Base-by-base conservation (phyloP, 2,888 invertebrate species). In the Luperina testacea region DNA sequence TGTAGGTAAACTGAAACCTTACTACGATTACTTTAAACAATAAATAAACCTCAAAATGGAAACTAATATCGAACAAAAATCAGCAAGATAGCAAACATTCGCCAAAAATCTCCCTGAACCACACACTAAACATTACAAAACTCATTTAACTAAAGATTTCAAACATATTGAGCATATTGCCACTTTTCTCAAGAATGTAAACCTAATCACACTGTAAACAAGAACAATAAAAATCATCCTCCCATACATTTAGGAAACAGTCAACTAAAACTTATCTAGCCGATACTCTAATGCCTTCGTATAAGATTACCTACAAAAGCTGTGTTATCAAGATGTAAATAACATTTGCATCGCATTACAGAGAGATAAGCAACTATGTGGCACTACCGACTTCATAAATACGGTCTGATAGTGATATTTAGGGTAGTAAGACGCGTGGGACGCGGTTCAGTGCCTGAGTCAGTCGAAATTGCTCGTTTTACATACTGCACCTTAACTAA, bases 281-380 rank as follows among this genome's bases (percentile, higher is more conserved):
- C 27, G 68, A 84, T 80, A 76, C 64, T 53, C 51, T 72, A 77
- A 80, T 59, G 57, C 64, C 57, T 78, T 80, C 68, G 65, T 48
- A 72, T 38, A 70, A 69, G 65, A 78, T 86, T 70, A 84, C 68
- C 75, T 75, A 73, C 64, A 79, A 68, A 76, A 65, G 20, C 75
- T 42, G n/a, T 45, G 32, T 72, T 81, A 88, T 88, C 78, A 70
- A 80, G 76, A 77, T 73, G 61, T 73, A 78, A 81, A 87, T 76
- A 83, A 87, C 80, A 84, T 87, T 85, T 73, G 76, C 82, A 84
- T 89, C 59, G n/a, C 76, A 81, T 78, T 81, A 81, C 75, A 17
- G n/a, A n/a, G 11, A 72, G 88, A 88, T 87, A 88, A 82, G 81
- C 78, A 81, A 77, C 84, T 81, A 75, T 80, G 80, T 83, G 51